Evolutionary conservation across 2,888 invertebrate genomes (phyloP).

Genomic region (Troides helena): DNA sequence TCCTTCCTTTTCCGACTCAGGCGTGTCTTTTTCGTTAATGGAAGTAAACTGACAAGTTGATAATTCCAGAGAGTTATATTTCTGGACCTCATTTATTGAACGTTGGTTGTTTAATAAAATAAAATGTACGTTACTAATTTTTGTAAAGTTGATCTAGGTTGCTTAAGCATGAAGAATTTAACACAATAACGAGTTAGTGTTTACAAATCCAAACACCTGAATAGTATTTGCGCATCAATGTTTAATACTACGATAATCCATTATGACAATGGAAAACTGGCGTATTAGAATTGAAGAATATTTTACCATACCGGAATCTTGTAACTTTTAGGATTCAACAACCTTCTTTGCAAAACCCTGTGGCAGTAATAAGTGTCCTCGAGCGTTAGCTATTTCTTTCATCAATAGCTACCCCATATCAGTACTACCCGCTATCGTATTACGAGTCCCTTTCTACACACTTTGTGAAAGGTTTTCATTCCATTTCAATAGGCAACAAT

Average conservation of each 20-base stretch:
- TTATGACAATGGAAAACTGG: too few species aligned
- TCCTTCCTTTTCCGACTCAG: background rate
- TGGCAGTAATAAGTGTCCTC: conserved; percentile 73
- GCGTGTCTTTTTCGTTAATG: conserved; percentile 15
- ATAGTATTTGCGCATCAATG: too few species aligned
- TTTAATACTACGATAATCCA: too few species aligned
- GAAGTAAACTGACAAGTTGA: conserved; percentile 19
- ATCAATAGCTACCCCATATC: conserved; percentile 64
- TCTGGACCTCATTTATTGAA: conserved; percentile 7
- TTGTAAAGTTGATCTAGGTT: too few species aligned
- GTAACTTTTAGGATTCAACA: conserved; percentile 38
- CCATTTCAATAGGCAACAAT: background rate
- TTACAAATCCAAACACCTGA: too few species aligned
- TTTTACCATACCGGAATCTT: too few species aligned
- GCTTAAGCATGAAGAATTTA: too few species aligned
- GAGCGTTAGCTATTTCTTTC: conserved; percentile 58
- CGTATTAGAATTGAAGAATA: too few species aligned
- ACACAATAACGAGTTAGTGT: too few species aligned
- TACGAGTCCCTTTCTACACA: conserved; percentile 27
- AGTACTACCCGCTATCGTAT: conserved; percentile 54
- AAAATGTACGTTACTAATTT: too few species aligned
- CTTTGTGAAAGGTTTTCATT: conserved; percentile 3
- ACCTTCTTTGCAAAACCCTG: conserved; percentile 57
- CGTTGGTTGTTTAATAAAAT: too few species aligned
- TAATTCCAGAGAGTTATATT: conserved; percentile 11